A percentile compares a stretch with the other conserved stretches of the same genome.
These are phyloP conservation scores for Eumeta japonica DNA, from an alignment of 1,140 invertebrate species.

Conservation along the genomic window DNA sequence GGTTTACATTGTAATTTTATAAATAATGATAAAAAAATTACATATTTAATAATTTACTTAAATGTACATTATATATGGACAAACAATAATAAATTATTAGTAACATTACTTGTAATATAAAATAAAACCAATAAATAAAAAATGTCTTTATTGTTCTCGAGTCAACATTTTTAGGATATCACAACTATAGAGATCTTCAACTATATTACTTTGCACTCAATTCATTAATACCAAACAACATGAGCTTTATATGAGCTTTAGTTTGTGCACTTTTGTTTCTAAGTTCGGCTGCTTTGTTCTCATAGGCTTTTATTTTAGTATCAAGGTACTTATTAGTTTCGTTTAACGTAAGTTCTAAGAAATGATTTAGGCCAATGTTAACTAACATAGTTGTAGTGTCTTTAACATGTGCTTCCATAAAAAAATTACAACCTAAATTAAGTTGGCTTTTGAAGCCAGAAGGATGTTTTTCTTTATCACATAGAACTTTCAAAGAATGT, in stretches of 20 bases:
- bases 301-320: slow-evolving; percentile 66
- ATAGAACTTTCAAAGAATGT: slow-evolving; percentile 61
- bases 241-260: slow-evolving; percentile 79
- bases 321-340: slow-evolving; percentile 73
- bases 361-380: slow-evolving; percentile 75
- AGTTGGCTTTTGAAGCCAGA: slow-evolving; percentile 75
- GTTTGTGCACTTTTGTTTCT: slow-evolving; percentile 66
- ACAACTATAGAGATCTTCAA: no score
- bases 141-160: no score
- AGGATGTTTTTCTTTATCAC: slow-evolving; percentile 48
- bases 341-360: slow-evolving; percentile 68
- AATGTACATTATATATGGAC: no score
- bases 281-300: slow-evolving; percentile 63
- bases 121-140: no score
- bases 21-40: no score
- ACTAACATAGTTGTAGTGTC: slow-evolving; percentile 70
- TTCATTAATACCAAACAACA: slow-evolving; percentile 66
- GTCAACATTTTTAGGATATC: no score
- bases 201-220: no score
- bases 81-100: no score
- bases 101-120: no score
- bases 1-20: no score
- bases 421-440: slow-evolving; percentile 76
- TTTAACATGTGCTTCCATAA: slow-evolving; percentile 68
- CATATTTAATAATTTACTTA: no score